Conservation (phyloP, 2,113 vertebrate genomes). For the Marmota flaviventris region DNA sequence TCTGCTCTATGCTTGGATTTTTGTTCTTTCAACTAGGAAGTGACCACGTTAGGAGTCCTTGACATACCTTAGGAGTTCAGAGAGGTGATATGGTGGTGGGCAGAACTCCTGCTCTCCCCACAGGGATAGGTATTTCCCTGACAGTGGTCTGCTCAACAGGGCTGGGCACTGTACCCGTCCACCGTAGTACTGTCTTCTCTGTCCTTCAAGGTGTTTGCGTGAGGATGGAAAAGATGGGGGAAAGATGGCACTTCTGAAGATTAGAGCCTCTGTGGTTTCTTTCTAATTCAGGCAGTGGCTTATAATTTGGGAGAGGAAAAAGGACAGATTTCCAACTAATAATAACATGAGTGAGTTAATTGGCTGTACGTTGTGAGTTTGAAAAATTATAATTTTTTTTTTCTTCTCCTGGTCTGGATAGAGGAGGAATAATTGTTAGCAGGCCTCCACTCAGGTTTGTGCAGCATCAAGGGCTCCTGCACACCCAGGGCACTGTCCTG, state of each 20-base stretch:
- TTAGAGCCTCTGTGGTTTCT: not conserved
- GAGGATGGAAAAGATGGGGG: not conserved
- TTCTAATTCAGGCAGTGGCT: not conserved
- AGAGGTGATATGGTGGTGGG: not conserved
- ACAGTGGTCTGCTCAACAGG: not conserved
- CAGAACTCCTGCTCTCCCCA: not conserved
- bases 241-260: not conserved
- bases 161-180: fast-evolving
- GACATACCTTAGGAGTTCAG: too few species aligned
- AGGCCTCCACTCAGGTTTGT: not conserved
- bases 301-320: not conserved
- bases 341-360: not conserved
- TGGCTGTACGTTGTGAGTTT: not conserved
- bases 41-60: not conserved
- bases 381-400: not conserved
- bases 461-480: not conserved
- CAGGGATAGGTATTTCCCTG: too few species aligned
- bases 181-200: not conserved
- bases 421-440: not conserved
- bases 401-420: not conserved
- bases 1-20: not conserved
- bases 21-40: not conserved
- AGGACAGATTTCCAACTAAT: not conserved
- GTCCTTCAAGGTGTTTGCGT: too few species aligned
- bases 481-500: not conserved